These are phyloP conservation scores for Chaetops frenatus DNA, from an alignment of 2,113 vertebrate genomes.

Conservation along the genomic window DNA sequence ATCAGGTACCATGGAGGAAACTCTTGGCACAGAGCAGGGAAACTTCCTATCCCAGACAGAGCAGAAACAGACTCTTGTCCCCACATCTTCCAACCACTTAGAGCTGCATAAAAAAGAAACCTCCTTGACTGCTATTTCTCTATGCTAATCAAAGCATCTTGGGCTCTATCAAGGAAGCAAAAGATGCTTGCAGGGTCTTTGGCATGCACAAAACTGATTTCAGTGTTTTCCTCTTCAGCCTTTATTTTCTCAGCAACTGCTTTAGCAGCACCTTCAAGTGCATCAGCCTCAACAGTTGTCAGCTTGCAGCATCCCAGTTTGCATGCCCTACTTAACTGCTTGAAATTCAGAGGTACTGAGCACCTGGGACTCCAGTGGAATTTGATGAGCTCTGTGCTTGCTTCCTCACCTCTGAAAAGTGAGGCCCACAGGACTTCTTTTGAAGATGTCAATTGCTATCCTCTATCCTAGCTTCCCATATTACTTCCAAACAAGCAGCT, in stretches of 20 bases:
- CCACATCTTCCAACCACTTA: neutral
- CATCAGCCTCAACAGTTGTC: neutral
- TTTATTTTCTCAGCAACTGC: neutral
- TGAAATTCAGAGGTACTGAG: conserved; percentile 13
- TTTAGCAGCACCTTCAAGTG: neutral
- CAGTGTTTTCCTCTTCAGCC: neutral
- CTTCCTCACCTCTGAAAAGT: neutral
- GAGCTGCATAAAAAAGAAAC: neutral
- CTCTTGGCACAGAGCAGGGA: neutral
- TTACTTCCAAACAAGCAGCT: neutral
- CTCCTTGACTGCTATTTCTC: neutral
- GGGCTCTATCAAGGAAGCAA: neutral
- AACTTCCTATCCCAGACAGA: neutral
- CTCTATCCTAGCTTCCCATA: neutral
- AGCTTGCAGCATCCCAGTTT: conserved; percentile 2
- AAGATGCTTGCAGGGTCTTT: neutral
- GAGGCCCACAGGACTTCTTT: conserved; percentile 1
- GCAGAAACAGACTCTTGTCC: neutral
- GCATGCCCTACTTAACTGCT: neutral
- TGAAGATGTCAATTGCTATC: neutral
- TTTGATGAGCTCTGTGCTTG: neutral
- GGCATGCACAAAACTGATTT: neutral
- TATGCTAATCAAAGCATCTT: neutral
- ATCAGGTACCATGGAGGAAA: neutral
- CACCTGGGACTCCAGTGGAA: neutral